phyloP scores from a whole-genome alignment of 2,797 vertebrate species.

The Trachurus trachurus region DNA sequence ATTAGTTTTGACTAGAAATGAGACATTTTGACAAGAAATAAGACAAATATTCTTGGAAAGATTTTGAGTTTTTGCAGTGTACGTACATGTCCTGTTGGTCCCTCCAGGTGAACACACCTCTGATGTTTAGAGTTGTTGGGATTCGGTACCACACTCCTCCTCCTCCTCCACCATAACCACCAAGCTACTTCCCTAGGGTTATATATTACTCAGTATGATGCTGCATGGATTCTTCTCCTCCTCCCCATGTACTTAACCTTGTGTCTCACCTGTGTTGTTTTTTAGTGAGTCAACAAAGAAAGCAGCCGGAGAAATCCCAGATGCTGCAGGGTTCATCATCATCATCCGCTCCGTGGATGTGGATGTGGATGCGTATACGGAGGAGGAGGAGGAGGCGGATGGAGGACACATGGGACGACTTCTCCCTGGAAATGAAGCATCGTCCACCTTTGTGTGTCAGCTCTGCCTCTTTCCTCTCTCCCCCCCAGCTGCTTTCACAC shows the following conservation, averaged over 20 bases:
- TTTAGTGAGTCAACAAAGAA: conserved; percentile 55
- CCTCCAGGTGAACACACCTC: too few relatives aligned
- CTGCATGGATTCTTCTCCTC: conserved; percentile 51
- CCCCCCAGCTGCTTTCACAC: conserved; percentile 75
- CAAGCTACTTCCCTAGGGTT: conserved; percentile 47
- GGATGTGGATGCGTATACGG: conserved; percentile 9
- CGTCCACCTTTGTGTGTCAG: conserved; percentile 77
- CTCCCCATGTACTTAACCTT: conserved; percentile 68
- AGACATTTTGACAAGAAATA: too few relatives aligned
- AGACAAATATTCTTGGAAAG: too few relatives aligned
- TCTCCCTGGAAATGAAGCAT: conserved; percentile 70
- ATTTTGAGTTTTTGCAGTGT: too few relatives aligned
- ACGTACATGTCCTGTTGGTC: too few relatives aligned
- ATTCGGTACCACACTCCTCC: too few relatives aligned
- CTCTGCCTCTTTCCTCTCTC: conserved; percentile 56
- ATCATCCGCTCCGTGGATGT: conserved; percentile 21
- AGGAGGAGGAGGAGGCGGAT: conserved; percentile 40
- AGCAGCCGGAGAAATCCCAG: conserved; percentile 52
- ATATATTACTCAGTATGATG: conserved; percentile 42
- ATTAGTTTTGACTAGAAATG: too few relatives aligned
- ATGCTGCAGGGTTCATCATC: conserved; percentile 52
- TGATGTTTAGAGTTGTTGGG: too few relatives aligned
- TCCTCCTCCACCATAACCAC: too few relatives aligned
- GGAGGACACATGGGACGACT: conserved; percentile 45
- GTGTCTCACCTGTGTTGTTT: conserved; percentile 69